phyloP scores from a whole-genome alignment of 2,113 vertebrate genomes.

The Illadopsis cleaveri region DNA sequence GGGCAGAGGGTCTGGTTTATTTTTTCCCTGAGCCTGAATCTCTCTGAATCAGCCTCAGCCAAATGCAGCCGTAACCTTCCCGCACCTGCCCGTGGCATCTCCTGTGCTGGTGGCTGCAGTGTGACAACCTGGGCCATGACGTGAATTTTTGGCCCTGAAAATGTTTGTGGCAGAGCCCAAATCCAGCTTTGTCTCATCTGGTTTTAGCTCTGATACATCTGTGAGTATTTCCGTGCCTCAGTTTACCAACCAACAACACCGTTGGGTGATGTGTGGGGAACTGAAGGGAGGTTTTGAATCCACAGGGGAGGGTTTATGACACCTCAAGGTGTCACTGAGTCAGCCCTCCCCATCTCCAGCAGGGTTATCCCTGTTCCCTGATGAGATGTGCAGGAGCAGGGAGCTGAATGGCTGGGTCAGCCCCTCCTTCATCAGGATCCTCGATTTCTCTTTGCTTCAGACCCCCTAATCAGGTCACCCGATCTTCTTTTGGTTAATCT shows the following conservation, averaged over 20 bases:
- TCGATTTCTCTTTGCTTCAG: not conserved
- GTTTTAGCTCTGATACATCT: not conserved
- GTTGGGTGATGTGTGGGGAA: rapidly evolving
- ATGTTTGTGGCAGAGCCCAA: not conserved
- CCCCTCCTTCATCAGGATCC: not conserved
- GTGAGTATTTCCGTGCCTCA: not conserved
- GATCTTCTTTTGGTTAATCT: not conserved
- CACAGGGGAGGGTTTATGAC: not conserved
- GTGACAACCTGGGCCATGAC: rapidly evolving
- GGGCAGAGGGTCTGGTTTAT: not conserved
- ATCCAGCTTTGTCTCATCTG: rapidly evolving
- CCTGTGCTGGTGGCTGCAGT: rapidly evolving
- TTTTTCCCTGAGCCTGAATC: not conserved
- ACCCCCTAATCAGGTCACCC: not conserved
- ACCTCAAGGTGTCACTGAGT: rapidly evolving
- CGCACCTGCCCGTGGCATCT: not conserved
- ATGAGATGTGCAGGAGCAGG: not conserved
- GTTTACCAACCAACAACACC: rapidly evolving
- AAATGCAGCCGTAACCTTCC: not conserved
- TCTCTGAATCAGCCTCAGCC: not conserved
- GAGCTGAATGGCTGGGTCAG: not conserved
- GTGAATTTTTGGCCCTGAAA: not conserved
- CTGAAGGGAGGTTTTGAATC: not conserved
- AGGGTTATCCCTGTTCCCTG: not conserved
- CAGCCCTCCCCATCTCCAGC: rapidly evolving